Evolutionary conservation across 2,888 invertebrate genomes (phyloP).

Genomic region (Nomada hirtipes): DNA sequence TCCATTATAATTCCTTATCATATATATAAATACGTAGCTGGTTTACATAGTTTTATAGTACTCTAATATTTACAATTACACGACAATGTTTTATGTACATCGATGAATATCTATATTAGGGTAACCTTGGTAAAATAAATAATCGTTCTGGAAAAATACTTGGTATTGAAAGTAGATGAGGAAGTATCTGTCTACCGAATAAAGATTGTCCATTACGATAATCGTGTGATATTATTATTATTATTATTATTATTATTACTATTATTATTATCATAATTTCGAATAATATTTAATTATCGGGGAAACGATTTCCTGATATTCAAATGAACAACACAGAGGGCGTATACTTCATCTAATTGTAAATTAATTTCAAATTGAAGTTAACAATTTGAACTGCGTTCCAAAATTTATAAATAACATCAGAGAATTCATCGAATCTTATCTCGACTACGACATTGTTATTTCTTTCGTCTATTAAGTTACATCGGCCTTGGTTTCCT

Average conservation of each 20-base stretch:
- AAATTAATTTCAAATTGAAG: constrained; percentile 4
- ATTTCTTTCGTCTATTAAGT: constrained; percentile 36
- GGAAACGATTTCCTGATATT: constrained; percentile 7
- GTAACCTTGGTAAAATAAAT: constrained; percentile 31
- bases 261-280: neutral
- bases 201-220: constrained; percentile 51
- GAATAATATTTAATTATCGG: constrained; percentile 1
- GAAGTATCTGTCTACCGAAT: constrained; percentile 28
- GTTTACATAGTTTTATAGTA: constrained; percentile 15
- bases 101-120: constrained; percentile 14
- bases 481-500: constrained; percentile 41
- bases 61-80: constrained; percentile 56
- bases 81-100: constrained; percentile 47
- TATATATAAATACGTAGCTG: constrained; percentile 15
- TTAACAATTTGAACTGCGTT: neutral
- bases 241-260: too few species aligned
- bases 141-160: constrained; percentile 44
- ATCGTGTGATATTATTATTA: constrained; percentile 5
- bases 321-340: constrained; percentile 6
- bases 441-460: constrained; percentile 1
- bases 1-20: constrained; percentile 10
- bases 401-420: neutral
- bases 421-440: neutral
- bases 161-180: constrained; percentile 28
- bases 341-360: neutral